A percentile compares a stretch with the other conserved stretches of the same genome.
These are phyloP conservation scores for Idris sp. DNA, from an alignment of 1,140 invertebrate species.

Conservation along the genomic window DNA sequence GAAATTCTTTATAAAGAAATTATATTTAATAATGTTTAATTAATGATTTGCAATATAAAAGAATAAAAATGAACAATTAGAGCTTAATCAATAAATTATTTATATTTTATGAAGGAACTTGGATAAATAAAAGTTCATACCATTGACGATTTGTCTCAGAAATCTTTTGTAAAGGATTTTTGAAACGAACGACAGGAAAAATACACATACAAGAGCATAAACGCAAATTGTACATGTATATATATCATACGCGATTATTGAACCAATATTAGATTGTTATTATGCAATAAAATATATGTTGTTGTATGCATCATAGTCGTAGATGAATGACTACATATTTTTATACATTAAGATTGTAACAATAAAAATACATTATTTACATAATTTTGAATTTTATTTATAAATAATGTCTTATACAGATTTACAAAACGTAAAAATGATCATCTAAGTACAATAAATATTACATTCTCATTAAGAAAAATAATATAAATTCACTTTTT, in stretches of 20 bases:
- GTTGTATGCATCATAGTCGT: constrained; percentile 70
- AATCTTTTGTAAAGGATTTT: constrained; percentile 65
- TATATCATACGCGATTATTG: constrained; percentile 71
- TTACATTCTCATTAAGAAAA: no score
- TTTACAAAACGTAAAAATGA: no score
- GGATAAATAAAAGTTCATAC: constrained; percentile 52
- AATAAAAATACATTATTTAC: constrained; percentile 69
- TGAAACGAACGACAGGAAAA: constrained; percentile 65
- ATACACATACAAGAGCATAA: constrained; percentile 51
- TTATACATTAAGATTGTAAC: constrained; percentile 71
- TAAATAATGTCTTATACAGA: constrained; percentile 21
- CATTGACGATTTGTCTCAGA: constrained; percentile 68
- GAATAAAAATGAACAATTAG: no score
- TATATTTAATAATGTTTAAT: constrained; percentile 3
- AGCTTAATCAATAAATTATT: constrained; percentile 7
- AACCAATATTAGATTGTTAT: constrained; percentile 70
- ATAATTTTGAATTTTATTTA: constrained; percentile 16
- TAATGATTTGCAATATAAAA: not conserved
- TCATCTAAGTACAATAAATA: no score
- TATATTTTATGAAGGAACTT: constrained; percentile 59
- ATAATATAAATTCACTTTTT: constrained; percentile 51
- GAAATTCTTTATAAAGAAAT: constrained; percentile 6
- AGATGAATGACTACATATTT: constrained; percentile 73
- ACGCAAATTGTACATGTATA: constrained; percentile 70
- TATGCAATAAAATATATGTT: constrained; percentile 68